phyloP scores from a whole-genome alignment of 2,888 invertebrate species.

The Sepiola atlantica region DNA sequence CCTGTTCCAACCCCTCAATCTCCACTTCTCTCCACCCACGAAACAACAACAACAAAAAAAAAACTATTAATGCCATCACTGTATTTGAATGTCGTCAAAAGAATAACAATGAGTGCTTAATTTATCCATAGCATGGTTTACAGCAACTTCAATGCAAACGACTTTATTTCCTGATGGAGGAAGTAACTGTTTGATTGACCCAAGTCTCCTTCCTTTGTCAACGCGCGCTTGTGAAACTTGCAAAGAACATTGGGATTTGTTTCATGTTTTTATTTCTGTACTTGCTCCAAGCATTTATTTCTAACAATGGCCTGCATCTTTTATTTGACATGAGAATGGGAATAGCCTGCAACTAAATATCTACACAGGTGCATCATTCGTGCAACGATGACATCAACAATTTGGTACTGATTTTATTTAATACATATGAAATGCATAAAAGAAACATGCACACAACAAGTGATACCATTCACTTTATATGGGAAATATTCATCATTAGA shows the following conservation, averaged over 20 bases:
- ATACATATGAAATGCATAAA: no score
- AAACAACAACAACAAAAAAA: no score
- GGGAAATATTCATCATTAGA: no score
- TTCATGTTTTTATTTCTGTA: neutral
- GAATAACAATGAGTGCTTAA: neutral
- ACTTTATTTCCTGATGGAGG: slow-evolving; percentile 4
- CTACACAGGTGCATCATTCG: neutral
- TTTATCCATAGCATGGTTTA: neutral
- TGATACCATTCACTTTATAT: no score
- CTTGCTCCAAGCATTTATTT: neutral
- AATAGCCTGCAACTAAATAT: neutral
- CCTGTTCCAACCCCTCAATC: neutral
- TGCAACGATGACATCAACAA: neutral
- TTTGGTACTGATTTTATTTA: neutral
- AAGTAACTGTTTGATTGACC: neutral
- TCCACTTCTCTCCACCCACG: neutral
- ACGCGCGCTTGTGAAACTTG: neutral
- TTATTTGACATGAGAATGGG: neutral
- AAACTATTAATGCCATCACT: neutral
- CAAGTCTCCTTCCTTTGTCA: neutral
- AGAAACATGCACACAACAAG: no score
- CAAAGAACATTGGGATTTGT: neutral
- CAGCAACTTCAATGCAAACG: neutral
- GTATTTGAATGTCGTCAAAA: neutral
- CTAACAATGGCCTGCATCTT: neutral